phyloP scores from a whole-genome alignment of 2,888 invertebrate genomes.

The Parnassius apollo region DNA sequence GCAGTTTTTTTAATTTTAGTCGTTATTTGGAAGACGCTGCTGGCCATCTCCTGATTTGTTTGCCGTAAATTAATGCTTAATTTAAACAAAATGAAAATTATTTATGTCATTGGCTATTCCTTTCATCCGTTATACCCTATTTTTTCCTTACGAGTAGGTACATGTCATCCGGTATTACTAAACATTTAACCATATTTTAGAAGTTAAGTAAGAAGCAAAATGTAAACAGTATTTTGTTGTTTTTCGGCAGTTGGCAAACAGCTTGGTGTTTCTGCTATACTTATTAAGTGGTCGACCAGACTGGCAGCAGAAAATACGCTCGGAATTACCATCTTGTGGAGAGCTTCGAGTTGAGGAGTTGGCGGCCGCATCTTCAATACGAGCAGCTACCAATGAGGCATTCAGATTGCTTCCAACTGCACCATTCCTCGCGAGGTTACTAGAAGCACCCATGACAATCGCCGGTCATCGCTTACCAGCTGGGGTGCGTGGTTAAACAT shows the following conservation, averaged over 20 bases:
- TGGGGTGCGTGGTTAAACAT: slow-evolving; percentile 79
- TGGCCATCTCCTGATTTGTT: too few species aligned
- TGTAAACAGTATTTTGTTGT: too few species aligned
- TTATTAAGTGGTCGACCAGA: slow-evolving; percentile 85
- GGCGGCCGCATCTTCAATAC: slow-evolving; percentile 85
- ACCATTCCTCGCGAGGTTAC: slow-evolving; percentile 88
- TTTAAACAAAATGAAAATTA: too few species aligned
- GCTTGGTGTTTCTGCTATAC: slow-evolving; percentile 88
- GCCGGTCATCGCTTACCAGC: slow-evolving; percentile 85
- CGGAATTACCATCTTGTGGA: slow-evolving; percentile 83
- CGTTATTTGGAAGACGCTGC: too few species aligned
- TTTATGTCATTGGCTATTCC: too few species aligned
- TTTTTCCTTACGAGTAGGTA: too few species aligned
- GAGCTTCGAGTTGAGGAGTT: slow-evolving; percentile 81
- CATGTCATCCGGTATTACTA: too few species aligned
- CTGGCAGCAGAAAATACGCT: slow-evolving; percentile 84
- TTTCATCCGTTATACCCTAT: too few species aligned
- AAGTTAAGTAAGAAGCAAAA: too few species aligned
- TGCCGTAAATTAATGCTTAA: too few species aligned
- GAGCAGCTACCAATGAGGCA: slow-evolving; percentile 89
- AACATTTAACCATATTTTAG: too few species aligned
- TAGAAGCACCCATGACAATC: slow-evolving; percentile 86
- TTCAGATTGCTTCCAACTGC: slow-evolving; percentile 89
- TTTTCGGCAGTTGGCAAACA: slow-evolving; percentile 85
- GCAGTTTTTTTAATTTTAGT: too few species aligned